Conservation (phyloP, 2,797 vertebrate genomes). For the Enteromius anoplus region DNA sequence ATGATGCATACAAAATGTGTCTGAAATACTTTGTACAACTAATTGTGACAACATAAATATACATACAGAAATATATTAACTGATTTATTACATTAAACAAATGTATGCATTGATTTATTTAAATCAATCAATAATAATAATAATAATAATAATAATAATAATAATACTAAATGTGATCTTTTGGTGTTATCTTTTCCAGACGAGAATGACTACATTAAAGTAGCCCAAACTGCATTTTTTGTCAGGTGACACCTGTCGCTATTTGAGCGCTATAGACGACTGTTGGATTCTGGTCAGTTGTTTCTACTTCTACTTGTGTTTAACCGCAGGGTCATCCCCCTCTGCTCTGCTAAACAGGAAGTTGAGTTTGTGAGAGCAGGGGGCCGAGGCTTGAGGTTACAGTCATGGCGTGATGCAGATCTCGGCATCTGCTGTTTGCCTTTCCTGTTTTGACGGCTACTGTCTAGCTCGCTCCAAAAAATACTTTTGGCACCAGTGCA, state of each 20-base stretch:
- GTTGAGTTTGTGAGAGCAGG: constrained; percentile 50
- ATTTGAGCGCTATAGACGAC: not conserved
- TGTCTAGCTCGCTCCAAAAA: constrained; percentile 61
- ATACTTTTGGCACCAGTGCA: constrained; percentile 45
- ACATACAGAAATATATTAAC: not conserved
- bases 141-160: not conserved
- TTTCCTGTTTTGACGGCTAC: constrained; percentile 74
- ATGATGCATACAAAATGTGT: not conserved
- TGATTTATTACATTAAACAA: not conserved
- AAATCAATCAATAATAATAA: not conserved
- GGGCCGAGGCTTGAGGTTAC: constrained; percentile 52
- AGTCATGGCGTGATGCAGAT: constrained; percentile 51
- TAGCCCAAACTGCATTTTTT: not conserved
- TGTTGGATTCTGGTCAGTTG: constrained; percentile 41
- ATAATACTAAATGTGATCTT: not conserved
- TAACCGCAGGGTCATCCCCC: constrained; percentile 48
- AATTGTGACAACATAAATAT: not conserved
- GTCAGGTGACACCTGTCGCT: constrained; percentile 19
- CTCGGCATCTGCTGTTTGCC: constrained; percentile 63
- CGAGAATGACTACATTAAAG: not conserved
- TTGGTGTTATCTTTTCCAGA: not conserved
- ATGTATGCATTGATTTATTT: not conserved
- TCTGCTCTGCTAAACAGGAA: constrained; percentile 58
- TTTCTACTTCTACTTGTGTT: not conserved
- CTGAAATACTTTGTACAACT: not conserved